Conservation (phyloP, 2,888 invertebrate species). For the Polydrusus pterygomalis region DNA sequence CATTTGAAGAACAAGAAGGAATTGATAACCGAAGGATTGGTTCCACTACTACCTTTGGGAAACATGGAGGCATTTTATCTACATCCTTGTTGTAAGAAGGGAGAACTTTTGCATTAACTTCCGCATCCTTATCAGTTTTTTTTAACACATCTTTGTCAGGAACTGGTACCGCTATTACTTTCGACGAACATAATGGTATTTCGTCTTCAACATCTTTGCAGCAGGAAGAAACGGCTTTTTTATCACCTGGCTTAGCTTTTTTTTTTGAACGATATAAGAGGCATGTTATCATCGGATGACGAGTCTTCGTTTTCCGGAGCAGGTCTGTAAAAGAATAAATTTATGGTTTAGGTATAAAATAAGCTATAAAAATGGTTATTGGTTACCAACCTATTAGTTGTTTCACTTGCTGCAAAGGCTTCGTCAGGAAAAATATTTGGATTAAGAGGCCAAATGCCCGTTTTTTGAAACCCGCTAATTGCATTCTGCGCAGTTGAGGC, state of each 20-base stretch:
- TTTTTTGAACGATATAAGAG: background rate
- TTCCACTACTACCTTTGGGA: background rate
- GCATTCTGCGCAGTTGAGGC: slow-evolving; percentile 45
- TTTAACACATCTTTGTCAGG: slow-evolving; percentile 2
- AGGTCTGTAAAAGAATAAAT: slow-evolving; percentile 14
- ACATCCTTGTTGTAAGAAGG: slow-evolving; percentile 2
- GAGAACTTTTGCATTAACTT: background rate
- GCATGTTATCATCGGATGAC: slow-evolving; percentile 16
- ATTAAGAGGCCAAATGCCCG: slow-evolving; percentile 42
- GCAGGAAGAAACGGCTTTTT: slow-evolving; percentile 8
- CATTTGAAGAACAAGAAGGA: slow-evolving; percentile 9
- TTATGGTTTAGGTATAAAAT: slow-evolving; percentile 20
- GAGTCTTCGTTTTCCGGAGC: slow-evolving; percentile 14
- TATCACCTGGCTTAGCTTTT: background rate
- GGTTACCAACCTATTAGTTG: slow-evolving; percentile 24
- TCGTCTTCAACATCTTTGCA: slow-evolving; percentile 4
- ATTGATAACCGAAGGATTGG: background rate
- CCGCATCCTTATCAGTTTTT: slow-evolving; percentile 1
- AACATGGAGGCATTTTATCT: slow-evolving; percentile 1
- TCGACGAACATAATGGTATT: slow-evolving; percentile 5
- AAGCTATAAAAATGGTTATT: slow-evolving; percentile 2
- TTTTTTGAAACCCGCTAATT: slow-evolving; percentile 39
- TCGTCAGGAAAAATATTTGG: slow-evolving; percentile 37
- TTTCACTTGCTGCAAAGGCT: slow-evolving; percentile 46
- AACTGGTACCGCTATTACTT: background rate